Evolutionary conservation across 1,140 invertebrate genomes (phyloP).

Genomic region (Ectropis grisescens): DNA sequence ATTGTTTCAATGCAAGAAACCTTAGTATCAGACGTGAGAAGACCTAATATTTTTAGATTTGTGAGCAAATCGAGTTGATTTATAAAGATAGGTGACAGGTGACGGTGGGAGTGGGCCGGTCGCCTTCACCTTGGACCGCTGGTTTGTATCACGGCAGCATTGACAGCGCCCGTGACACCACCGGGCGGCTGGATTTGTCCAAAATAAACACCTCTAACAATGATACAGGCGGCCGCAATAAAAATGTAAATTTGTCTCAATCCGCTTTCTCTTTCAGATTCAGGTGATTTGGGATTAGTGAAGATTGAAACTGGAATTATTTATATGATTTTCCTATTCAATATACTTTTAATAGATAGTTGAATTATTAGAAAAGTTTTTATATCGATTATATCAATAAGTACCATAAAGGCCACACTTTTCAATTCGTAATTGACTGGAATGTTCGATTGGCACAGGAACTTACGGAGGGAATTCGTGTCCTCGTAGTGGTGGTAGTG

Average conservation of each 20-base stretch:
- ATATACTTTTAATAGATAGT: too few relatives aligned
- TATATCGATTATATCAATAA: too few relatives aligned
- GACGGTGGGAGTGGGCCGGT: constrained; percentile 18
- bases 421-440: too few relatives aligned
- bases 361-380: too few relatives aligned
- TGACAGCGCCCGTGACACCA: constrained; percentile 51
- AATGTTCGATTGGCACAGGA: constrained; percentile 1
- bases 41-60: constrained; percentile 35
- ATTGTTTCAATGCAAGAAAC: too few relatives aligned
- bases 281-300: constrained; percentile 4
- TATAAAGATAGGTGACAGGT: constrained; percentile 38
- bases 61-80: constrained; percentile 39
- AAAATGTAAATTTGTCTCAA: constrained; percentile 25
- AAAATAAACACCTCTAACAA: constrained; percentile 53
- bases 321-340: too few relatives aligned
- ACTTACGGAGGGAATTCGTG: constrained; percentile 32
- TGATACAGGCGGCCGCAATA: constrained; percentile 28
- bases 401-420: too few relatives aligned
- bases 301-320: constrained; percentile 7
- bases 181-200: constrained; percentile 24
- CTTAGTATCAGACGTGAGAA: too few relatives aligned
- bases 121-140: constrained; percentile 55
- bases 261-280: constrained; percentile 11
- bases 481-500: constrained; percentile 45
- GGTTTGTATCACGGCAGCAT: constrained; percentile 40